Evolutionary conservation across 2,888 invertebrate genomes (phyloP), one percentile per base, ranked within the genome.

Genomic region (Gymnocheta viridis): DNA sequence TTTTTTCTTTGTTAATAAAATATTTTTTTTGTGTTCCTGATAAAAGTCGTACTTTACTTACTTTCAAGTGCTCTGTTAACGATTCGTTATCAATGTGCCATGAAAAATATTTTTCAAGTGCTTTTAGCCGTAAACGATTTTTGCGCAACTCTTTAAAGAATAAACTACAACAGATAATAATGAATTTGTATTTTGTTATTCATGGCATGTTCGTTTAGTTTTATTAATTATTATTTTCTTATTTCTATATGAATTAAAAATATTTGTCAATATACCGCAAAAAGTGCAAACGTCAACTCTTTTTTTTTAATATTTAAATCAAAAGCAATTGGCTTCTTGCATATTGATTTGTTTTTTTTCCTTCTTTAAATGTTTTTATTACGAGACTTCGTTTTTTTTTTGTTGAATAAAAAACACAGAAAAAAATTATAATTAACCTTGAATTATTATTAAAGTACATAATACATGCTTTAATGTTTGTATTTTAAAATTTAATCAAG

Each of bases 381-480:
- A 44, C 47, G 19, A 9, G 47, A 19, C 4, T 19, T 19, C n/a
- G 4, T 44, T 19, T 7, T 49, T 60, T 35, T 44, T 22, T 14
- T 10, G 9, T 58, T 29, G n/a, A 58, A 32, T 6, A 24, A 24
- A 54, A 54, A 17, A 1, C 12, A 35, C 22, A 54, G 4, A 19
- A 6, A 44, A 35, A 35, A 38, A 58, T 38, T 41, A 29, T 70
- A 67, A 62, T 67, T 69, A 62, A 82, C 82, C 82, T 82, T 82
- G 78, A 77, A 72, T 77, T 82, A 58, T 62, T 58, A 66, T 49
- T 56, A 27, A 62, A 44, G 32, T 66, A 64, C n/a, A n/a, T n/a
- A n/a, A n/a, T n/a, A n/a, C n/a, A n/a, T n/a, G n/a, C 27, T 60
- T 54, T 74, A 17, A 29, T 29, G 19, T 29, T 4, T 47, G 12